A percentile compares a stretch with the other conserved stretches of the same genome.
These are phyloP conservation scores for Agrotis segetum DNA, from an alignment of 2,888 invertebrate species.

Conservation along the genomic window DNA sequence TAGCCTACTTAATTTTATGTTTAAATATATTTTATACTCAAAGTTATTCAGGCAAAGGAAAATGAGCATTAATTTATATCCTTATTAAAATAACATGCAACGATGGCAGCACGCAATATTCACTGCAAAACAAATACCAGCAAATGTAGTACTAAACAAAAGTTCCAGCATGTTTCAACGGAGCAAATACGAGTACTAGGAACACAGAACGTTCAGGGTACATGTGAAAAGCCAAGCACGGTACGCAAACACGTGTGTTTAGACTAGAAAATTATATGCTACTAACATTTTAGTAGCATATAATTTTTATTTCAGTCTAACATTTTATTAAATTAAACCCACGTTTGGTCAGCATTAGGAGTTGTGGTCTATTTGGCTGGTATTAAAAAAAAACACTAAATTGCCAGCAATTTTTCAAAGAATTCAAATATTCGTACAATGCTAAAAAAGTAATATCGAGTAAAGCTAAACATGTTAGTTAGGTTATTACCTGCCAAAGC, in stretches of 20 bases:
- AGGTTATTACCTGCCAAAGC: constrained; percentile 34
- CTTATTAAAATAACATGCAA: constrained; percentile 36
- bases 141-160: constrained; percentile 22
- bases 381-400: background rate
- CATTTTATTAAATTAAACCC: constrained; percentile 8
- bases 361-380: background rate
- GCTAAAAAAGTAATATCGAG: constrained; percentile 14
- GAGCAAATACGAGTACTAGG: constrained; percentile 25
- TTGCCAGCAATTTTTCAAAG: background rate
- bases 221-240: constrained; percentile 29
- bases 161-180: constrained; percentile 24
- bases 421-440: background rate
- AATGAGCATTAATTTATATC: constrained; percentile 19
- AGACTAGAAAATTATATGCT: constrained; percentile 29
- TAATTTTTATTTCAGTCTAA: constrained; percentile 9
- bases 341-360: background rate
- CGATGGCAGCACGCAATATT: constrained; percentile 25
- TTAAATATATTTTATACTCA: constrained; percentile 19
- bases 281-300: too few species aligned
- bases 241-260: constrained; percentile 31
- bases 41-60: constrained; percentile 17
- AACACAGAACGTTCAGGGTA: constrained; percentile 8
- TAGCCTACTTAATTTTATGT: constrained; percentile 15
- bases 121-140: constrained; percentile 14
- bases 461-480: constrained; percentile 24